These are phyloP conservation scores for Habropoda laboriosa DNA, from an alignment of 1,140 invertebrate genomes.

Conservation along the genomic window DNA sequence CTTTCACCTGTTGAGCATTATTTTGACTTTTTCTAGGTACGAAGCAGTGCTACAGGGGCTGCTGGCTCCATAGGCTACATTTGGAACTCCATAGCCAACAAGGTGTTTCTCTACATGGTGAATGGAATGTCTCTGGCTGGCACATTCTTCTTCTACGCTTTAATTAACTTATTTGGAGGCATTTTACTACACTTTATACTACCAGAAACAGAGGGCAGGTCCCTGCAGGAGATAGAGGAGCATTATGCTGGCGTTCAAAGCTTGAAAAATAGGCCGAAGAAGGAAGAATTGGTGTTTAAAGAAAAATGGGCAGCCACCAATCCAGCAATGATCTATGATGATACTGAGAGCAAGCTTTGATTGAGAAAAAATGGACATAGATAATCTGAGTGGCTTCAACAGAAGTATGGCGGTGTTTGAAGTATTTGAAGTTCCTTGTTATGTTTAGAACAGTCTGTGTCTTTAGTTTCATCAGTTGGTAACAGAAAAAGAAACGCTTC, in stretches of 20 bases:
- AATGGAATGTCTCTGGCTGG: conserved; percentile 84
- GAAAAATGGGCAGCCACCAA: conserved; percentile 79
- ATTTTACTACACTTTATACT: conserved; percentile 82
- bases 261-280: conserved; percentile 75
- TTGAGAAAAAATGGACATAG: not conserved
- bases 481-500: not conserved
- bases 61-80: conserved; percentile 88
- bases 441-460: not conserved
- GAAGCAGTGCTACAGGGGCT: conserved; percentile 86
- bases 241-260: conserved; percentile 85
- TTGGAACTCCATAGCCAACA: conserved; percentile 88
- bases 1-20: too few relatives aligned
- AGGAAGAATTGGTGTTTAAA: conserved; percentile 64
- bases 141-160: conserved; percentile 86
- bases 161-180: conserved; percentile 85
- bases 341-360: conserved; percentile 75
- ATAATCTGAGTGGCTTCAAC: not conserved
- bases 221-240: conserved; percentile 87
- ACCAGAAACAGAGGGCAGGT: conserved; percentile 93
- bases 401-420: not conserved
- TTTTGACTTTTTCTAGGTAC: conserved; percentile 80
- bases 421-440: not conserved
- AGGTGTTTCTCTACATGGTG: conserved; percentile 86
- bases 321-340: conserved; percentile 73
- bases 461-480: not conserved